phyloP scores from a whole-genome alignment of 2,888 invertebrate genomes.

The Didymodactylos carnosus region DNA sequence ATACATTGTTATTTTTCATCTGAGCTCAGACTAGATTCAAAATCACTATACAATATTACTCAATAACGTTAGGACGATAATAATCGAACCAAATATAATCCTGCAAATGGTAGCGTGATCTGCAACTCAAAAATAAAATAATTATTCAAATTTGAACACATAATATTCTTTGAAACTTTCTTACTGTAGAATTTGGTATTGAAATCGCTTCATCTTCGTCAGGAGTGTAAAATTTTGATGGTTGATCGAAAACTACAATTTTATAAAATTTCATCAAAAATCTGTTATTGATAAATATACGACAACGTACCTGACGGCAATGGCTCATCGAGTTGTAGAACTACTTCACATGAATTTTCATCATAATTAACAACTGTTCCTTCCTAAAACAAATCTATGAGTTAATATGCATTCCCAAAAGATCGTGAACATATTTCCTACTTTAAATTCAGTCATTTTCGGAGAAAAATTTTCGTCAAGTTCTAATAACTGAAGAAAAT shows the following conservation, averaged over 20 bases:
- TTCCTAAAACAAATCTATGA: no score
- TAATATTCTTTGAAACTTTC: no score
- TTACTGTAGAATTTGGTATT: neutral
- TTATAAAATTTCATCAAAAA: no score
- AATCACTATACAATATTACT: no score
- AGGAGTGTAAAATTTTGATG: neutral
- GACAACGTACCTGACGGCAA: no score
- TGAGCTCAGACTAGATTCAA: no score
- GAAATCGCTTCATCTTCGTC: neutral
- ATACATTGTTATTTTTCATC: no score
- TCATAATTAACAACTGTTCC: neutral
- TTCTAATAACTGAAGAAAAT: no score
- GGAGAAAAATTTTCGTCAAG: neutral
- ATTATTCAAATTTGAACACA: neutral
- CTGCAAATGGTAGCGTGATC: neutral
- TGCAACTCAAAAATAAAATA: neutral
- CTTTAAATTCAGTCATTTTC: neutral
- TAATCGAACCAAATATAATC: neutral
- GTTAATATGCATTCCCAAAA: no score
- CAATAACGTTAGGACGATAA: no score
- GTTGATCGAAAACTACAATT: neutral
- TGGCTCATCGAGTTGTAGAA: neutral
- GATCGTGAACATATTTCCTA: no score
- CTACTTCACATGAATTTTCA: neutral
- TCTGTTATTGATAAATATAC: no score